Conservation (phyloP, 2,888 invertebrate species). For the Macrostomum cliftonense region DNA sequence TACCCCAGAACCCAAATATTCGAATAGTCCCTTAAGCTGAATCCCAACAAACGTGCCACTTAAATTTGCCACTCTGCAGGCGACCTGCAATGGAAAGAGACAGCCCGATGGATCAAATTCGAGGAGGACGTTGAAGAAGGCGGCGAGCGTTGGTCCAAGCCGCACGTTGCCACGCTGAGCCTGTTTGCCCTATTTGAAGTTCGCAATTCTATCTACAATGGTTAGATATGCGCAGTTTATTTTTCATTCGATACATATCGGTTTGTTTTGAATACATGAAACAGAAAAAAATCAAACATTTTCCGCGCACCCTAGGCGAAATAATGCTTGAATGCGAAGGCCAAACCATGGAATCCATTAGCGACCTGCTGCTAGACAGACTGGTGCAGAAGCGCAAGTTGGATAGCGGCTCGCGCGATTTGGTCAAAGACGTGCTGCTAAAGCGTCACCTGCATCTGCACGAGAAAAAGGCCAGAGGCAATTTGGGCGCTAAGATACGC, state of each 20-base stretch:
- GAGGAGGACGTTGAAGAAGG: slow-evolving; percentile 82
- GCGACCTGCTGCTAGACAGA: slow-evolving; percentile 64
- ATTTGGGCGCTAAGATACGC: slow-evolving; percentile 34
- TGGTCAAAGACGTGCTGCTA: slow-evolving; percentile 59
- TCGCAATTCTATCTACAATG: slow-evolving; percentile 69
- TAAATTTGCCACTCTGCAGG: too few species aligned
- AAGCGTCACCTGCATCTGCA: slow-evolving; percentile 82
- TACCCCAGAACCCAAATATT: too few species aligned
- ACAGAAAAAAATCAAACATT: too few species aligned
- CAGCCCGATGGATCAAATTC: slow-evolving; percentile 40
- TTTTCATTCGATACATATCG: too few species aligned
- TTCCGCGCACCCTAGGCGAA: too few species aligned
- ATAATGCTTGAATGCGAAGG: too few species aligned
- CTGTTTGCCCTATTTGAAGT: slow-evolving; percentile 88
- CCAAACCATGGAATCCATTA: too few species aligned
- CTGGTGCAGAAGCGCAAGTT: slow-evolving; percentile 61
- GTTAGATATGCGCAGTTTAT: slow-evolving; percentile 39
- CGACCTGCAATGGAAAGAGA: too few species aligned
- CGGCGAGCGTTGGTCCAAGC: slow-evolving; percentile 91
- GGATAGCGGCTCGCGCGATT: slow-evolving; percentile 54
- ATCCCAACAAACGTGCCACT: too few species aligned
- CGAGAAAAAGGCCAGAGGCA: slow-evolving; percentile 40
- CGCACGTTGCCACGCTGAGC: slow-evolving; percentile 74
- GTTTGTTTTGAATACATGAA: too few species aligned
- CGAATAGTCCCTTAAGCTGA: too few species aligned